A percentile compares a stretch with the other conserved stretches of the same genome.
Evolutionary conservation across 2,888 invertebrate species (phyloP).

Genomic region (Trachelus stipa): DNA sequence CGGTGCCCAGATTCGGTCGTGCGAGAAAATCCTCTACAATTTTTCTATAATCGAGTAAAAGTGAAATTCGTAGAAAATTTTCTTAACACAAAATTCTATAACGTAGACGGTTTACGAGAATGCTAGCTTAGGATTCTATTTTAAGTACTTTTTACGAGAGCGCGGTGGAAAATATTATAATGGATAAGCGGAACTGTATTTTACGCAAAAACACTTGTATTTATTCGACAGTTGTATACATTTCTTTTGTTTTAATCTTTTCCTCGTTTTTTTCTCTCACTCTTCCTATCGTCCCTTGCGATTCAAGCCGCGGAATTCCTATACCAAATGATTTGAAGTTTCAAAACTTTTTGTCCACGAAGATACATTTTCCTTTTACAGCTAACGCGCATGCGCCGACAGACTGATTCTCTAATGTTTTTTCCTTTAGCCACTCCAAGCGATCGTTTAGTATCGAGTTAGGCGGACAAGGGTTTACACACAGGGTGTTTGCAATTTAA

Average conservation of each 20-base stretch:
- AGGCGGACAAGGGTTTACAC: background rate
- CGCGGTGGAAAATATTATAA: constrained; percentile 33
- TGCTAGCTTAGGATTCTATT: constrained; percentile 58
- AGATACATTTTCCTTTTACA: background rate
- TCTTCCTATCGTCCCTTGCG: background rate
- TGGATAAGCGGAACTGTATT: constrained; percentile 51
- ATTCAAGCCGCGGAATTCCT: background rate
- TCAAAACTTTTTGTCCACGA: background rate
- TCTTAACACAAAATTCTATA: constrained; percentile 51
- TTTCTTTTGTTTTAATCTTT: constrained; percentile 28
- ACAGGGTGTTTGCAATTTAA: background rate
- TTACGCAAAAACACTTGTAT: constrained; percentile 50
- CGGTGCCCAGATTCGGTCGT: constrained; percentile 29
- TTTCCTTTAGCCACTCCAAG: background rate
- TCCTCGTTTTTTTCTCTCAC: background rate
- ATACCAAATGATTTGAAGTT: background rate
- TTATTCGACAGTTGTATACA: constrained; percentile 57
- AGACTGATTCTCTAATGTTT: background rate
- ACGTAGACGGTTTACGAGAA: constrained; percentile 43
- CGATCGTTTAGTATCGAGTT: background rate
- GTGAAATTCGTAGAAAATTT: constrained; percentile 29
- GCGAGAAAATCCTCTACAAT: constrained; percentile 31
- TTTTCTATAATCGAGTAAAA: constrained; percentile 47
- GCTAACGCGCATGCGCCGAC: background rate
- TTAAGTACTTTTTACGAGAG: constrained; percentile 57